Evolutionary conservation across 2,888 invertebrate species (phyloP), one percentile per base, ranked within the genome.

Genomic region (Cynaeus angustus): DNA sequence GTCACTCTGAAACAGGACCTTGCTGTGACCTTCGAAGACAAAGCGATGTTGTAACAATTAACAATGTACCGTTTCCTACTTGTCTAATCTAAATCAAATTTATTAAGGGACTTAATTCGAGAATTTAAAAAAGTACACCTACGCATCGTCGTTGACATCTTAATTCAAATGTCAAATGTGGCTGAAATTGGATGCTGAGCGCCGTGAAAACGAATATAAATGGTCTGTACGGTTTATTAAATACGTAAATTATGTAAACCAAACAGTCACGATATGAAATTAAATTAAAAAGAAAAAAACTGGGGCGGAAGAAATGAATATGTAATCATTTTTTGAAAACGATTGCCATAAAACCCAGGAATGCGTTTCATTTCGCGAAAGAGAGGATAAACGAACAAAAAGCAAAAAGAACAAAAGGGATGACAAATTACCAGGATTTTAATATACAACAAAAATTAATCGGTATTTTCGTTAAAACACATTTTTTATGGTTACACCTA

Each of bases 141-240:
- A 61, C 61, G n/a, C 50, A 6, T 16, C 46, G 14, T 58, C 48
- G 41, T 62, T 62, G 62, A 62, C 50, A 38, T 62, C 62, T 62
- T 46, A 46, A 61, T 61, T 61, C 28, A 61, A 61, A 61, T 61
- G 61, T 61, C 61, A 61, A 46, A 61, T 61, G 13, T 30, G 28
- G n/a, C n/a, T n/a, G n/a, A n/a, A n/a, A n/a, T n/a, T n/a, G n/a
- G 26, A 41, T 41, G 41, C 13, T n/a, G 41, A 41, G 12, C n/a
- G 37, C 37, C 37, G 37, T n/a, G 37, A 37, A 21, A 21, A 21
- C 21, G 21, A 21, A 21, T 37, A 37, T 37, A n/a, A 37, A 37
- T 37, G 37, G 37, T 37, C 37, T n/a, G 13, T 45, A 50, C 21
- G 16, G 10, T 14, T 50, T 50, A 16, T 26, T 50, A 50, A 50